Percentiles rank a stretch among this genome's conserved stretches.
Conservation (phyloP, 2,113 vertebrate species). For the Anthoscopus minutus region DNA sequence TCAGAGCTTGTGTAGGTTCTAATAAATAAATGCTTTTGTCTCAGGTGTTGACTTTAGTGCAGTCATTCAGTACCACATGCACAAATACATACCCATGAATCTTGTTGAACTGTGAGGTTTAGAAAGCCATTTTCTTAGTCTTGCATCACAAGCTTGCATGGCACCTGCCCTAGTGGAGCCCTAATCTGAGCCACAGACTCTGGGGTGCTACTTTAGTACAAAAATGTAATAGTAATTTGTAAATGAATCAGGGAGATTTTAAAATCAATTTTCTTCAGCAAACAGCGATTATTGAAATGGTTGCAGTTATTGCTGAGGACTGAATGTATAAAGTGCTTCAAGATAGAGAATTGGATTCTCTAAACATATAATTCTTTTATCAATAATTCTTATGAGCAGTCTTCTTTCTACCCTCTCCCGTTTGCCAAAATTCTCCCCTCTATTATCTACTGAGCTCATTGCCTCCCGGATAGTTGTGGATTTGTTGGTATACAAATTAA, state of each 20-base stretch:
- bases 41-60: not conserved
- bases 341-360: constrained; percentile 13
- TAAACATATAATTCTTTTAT: constrained; percentile 54
- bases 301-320: not conserved
- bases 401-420: not conserved
- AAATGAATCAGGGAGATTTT: constrained; percentile 1
- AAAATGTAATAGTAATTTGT: not conserved
- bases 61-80: not conserved
- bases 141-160: not conserved
- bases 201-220: not conserved
- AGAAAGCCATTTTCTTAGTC: not conserved
- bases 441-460: not conserved
- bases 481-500: constrained; percentile 42
- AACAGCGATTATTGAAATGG: constrained; percentile 7
- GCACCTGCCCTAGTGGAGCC: not conserved
- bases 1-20: not conserved
- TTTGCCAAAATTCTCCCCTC: not conserved
- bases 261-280: constrained; percentile 29
- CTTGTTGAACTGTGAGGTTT: not conserved
- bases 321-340: not conserved
- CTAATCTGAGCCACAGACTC: not conserved
- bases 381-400: constrained; percentile 37
- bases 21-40: not conserved
- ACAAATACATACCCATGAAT: not conserved
- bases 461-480: not conserved